Evolutionary conservation across 2,888 invertebrate species (phyloP).

Genomic region (Drosophila recens): DNA sequence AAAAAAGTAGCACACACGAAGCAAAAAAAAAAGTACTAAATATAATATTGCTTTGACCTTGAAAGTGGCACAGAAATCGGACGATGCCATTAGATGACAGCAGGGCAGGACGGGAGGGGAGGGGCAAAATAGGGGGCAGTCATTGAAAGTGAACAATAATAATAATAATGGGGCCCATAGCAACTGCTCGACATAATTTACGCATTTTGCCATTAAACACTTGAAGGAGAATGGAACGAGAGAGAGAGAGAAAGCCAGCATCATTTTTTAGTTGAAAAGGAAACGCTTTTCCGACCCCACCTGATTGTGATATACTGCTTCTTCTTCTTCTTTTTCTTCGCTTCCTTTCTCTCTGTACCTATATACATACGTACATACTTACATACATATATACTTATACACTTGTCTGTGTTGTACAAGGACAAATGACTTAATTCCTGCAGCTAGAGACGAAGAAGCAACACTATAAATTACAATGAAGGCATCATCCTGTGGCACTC

Average conservation of each 20-base stretch:
- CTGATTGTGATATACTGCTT: constrained; percentile 22
- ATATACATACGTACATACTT: too few species aligned
- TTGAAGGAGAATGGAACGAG: constrained; percentile 46
- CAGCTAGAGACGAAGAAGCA: constrained; percentile 26
- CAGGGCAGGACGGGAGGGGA: background rate
- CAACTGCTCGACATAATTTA: constrained; percentile 81
- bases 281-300: constrained; percentile 21
- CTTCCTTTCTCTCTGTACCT: background rate
- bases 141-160: constrained; percentile 55
- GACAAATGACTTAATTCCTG: constrained; percentile 82
- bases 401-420: constrained; percentile 72
- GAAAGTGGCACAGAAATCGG: constrained; percentile 54
- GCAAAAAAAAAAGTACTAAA: constrained; percentile 24
- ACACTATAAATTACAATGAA: constrained; percentile 42
- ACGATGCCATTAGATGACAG: constrained; percentile 66
- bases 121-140: background rate
- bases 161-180: constrained; percentile 31
- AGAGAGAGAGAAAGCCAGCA: background rate
- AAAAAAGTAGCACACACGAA: constrained; percentile 63
- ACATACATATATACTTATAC: background rate
- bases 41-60: constrained; percentile 71
- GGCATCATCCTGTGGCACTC: constrained; percentile 18
- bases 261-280: background rate
- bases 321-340: background rate
- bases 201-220: constrained; percentile 83